phyloP scores from a whole-genome alignment of 1,140 invertebrate genomes.

The Aphelinus atriplicis region DNA sequence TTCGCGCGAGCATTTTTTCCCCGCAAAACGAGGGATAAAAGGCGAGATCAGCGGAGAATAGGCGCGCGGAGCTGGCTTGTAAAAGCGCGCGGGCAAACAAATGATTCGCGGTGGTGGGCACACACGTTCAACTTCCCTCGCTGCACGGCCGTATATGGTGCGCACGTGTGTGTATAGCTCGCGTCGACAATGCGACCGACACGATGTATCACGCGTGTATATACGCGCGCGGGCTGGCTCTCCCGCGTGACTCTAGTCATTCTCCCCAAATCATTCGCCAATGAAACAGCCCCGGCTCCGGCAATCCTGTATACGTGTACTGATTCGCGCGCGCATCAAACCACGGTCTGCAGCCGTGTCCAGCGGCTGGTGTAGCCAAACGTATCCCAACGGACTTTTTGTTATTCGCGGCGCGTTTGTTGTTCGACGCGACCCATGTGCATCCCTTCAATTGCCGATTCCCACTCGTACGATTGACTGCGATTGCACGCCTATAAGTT shows the following conservation, averaged over 20 bases:
- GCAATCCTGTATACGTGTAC: conserved; percentile 48
- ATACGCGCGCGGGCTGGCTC: conserved; percentile 32
- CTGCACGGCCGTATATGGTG: too few species aligned
- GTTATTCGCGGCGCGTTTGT: too few species aligned
- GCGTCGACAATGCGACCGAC: conserved; percentile 37
- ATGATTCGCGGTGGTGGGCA: conserved; percentile 9
- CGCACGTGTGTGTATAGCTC: background rate
- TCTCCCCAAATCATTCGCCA: conserved; percentile 58
- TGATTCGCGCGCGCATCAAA: conserved; percentile 49
- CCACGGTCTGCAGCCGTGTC: background rate
- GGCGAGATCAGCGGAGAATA: conserved; percentile 14
- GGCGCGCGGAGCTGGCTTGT: background rate
- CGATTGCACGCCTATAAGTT: too few species aligned
- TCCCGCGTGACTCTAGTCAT: conserved; percentile 48
- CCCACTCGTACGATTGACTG: too few species aligned
- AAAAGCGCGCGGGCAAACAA: conserved; percentile 13
- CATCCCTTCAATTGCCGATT: too few species aligned
- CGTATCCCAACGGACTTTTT: too few species aligned
- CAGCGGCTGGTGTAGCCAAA: too few species aligned
- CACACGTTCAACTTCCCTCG: background rate
- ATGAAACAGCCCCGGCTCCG: conserved; percentile 62
- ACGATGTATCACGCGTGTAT: conserved; percentile 54
- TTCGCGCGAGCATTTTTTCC: too few species aligned
- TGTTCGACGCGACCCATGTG: too few species aligned
- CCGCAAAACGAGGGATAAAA: background rate